Base-by-base conservation (phyloP, 2,797 vertebrate species). In the Mormyrus hasselquistii region DNA sequence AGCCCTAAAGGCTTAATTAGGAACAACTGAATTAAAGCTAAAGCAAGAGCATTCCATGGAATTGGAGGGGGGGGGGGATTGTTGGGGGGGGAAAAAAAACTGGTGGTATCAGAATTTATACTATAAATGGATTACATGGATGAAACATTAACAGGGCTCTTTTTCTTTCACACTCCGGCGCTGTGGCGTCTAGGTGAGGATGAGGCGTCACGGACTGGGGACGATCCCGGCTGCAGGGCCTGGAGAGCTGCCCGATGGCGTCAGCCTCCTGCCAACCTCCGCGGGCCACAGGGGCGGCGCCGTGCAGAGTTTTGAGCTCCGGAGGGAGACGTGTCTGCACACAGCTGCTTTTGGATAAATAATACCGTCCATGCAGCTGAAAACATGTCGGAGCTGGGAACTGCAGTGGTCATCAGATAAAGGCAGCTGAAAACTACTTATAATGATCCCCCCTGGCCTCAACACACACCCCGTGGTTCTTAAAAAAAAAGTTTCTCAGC, bases 401-500 rank as follows among this genome's bases (percentile, higher is more conserved):
- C 41, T 76, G 88, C 55, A 89, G 79, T 65, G 87, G n/a, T 52
- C 25, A 89, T 52, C 73, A 59, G 86, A 59, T 89, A 55, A 73
- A 86, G 53, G 52, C 5, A 19, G 55, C 50, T 34, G 14, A 88
- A 69, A 76, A 86, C 65, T 83, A 86, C 52, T 47, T 73, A 73
- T 84, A 85, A 90, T 89, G 85, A 90, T 47, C 88, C 52, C 57
- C 55, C 38, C 88, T 69, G 29, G 29, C 41, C 34, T 41, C 86
- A 38, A 41, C 86, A 57, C 34, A 88, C 53, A 87, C 73, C 55
- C 87, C 88, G 47, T 22, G 38, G 76, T 76, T 89, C 84, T 92
- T 89, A 91, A 91, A 73, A 55, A 55, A 55, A 73, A 91, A 91
- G 90, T 91, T 89, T 91, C 90, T 59, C 14, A 82, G 55, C 53